phyloP scores from a whole-genome alignment of 2,113 vertebrate genomes.

The Odontesthes bonariensis region DNA sequence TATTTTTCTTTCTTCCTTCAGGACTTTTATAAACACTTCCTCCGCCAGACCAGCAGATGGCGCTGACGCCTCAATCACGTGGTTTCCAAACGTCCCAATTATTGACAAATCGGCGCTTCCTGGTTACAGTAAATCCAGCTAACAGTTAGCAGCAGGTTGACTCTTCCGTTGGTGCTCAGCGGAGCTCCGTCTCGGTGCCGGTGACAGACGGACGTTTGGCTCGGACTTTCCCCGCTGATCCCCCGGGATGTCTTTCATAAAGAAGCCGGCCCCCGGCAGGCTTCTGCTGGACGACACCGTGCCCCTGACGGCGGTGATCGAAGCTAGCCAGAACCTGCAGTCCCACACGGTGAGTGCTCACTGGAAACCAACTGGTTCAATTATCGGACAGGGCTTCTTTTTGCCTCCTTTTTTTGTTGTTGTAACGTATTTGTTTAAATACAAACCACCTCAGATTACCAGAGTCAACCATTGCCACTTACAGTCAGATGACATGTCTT shows the following conservation, averaged over 20 bases:
- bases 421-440: not conserved
- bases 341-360: slow-evolving; percentile 90
- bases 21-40: not conserved
- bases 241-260: slow-evolving; percentile 89
- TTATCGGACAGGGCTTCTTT: slow-evolving; percentile 41
- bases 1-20: too few relatives aligned
- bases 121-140: slow-evolving; percentile 45
- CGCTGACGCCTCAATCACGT: not conserved
- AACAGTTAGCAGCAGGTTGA: slow-evolving; percentile 15
- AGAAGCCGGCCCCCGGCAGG: slow-evolving; percentile 86
- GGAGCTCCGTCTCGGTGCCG: not conserved
- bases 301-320: slow-evolving; percentile 90
- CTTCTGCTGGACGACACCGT: slow-evolving; percentile 92
- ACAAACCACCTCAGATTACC: accelerated
- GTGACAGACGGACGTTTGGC: slow-evolving; percentile 9
- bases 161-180: not conserved
- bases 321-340: slow-evolving; percentile 93
- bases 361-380: slow-evolving; percentile 1
- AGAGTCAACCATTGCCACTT: accelerated
- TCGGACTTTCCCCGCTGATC: not conserved
- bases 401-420: accelerated
- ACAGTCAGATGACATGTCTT: not conserved
- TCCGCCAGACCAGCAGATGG: slow-evolving; percentile 33
- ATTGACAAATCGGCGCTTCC: slow-evolving; percentile 23
- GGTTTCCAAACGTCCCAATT: not conserved